Evolutionary conservation across 2,888 invertebrate species (phyloP), one percentile per base, ranked within the genome.

Genomic region (Drosophila limbata): DNA sequence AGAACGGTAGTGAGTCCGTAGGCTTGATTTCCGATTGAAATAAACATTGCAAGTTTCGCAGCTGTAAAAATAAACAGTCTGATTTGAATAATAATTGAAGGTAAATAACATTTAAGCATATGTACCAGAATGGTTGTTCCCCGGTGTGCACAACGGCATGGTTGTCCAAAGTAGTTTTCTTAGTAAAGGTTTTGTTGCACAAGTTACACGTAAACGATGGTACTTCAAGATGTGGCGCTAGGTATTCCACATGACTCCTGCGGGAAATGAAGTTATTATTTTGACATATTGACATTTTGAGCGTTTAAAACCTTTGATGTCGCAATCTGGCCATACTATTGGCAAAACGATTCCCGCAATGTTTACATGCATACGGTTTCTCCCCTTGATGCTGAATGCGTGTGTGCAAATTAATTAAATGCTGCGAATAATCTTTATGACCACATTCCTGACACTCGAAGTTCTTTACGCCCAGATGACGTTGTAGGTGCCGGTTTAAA

Each of bases 101-200:
- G 0, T 13, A 8, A 21, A 55, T 28, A 25, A 11, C 0, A 28
- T 31, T 2, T 1, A 1, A 64, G 62, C 69, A 39, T 48, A 25
- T 25, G 5, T 25, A 83, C 79, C 67, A 33, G n/a, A 72, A 80
- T 25, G 84, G 65, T 17, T 69, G 69, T 31, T 83, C 79, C 0
- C 77, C 84, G 4, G 84, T 70, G 15, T 80, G 84, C 2, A 79
- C 77, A n/a, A 83, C 67, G 5, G 59, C 56, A 35, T 80, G 81
- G 2, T 42, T 31, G 6, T 64, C 66, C 9, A 80, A 60, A 10
- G 52, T 42, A 5, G 39, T 17, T 47, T 69, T 73, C 1, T 55
- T 61, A 3, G 17, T 55, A 6, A 79, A 79, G 1, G 51, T 33
- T 42, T 82, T 79, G 3, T 53, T 31, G 6, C 79, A 79, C 13